Base-by-base conservation (phyloP, 1,140 invertebrate species). In the Oreohelix idahoensis region DNA sequence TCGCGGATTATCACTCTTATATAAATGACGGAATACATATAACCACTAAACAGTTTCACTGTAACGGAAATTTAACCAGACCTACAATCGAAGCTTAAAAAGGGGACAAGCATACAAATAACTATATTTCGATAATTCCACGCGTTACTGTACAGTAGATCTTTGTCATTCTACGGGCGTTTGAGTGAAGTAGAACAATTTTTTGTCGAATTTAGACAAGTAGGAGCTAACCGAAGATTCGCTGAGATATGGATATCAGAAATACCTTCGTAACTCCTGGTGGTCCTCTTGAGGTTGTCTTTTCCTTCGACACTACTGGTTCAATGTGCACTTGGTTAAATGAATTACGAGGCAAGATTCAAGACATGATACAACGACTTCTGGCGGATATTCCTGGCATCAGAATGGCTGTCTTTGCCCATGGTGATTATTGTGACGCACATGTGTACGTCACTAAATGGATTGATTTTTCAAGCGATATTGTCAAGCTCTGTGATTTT, bases 241-340 rank as follows among this genome's bases (percentile, higher is more conserved):
- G n/a, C n/a, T n/a, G n/a, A n/a, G n/a, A n/a, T n/a, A 73, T 73
- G 71, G 36, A 39, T n/a, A 45, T 23, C 29, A 11, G 11, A 8
- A 58, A 53, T 42, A 58, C 75, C 23, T 77, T 77, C 11, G n/a
- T 86, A 35, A 86, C 86, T 45, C 87, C 90, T 36, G 86, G 87
- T 53, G 89, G 89, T 63, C 86, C 85, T 63, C 85, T 89, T 39
- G 91, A 92, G 74, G 89, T 91, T 53, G 91, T 89, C 32, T 92
- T 92, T 79, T 91, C 90, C 11, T 92, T 92, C 75, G 91, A 92
- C 79, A 92, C 91, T 2, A 92, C 91, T 32, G 90, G 91, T 23
- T 91, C 90, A 29, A 92, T 92, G 91, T 85, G 38, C 42, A 76
- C 80, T 20, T 91, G 86, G 79, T 81, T 92, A 0, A 81, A 84